Conservation (phyloP, 2,797 vertebrate species). For the Gallirallus australis region DNA sequence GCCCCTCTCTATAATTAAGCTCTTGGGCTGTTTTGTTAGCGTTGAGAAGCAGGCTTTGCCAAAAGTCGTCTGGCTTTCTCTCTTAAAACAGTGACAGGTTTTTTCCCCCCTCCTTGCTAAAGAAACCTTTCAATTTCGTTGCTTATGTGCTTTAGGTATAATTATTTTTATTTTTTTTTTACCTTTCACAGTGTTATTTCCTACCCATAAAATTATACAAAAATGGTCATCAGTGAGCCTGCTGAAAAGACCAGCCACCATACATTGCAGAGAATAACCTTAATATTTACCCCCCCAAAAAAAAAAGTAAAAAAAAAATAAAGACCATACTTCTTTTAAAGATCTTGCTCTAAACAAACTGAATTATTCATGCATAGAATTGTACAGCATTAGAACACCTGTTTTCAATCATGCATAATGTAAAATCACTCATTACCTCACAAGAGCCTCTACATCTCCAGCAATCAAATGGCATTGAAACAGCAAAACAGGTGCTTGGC, state of each 20-base stretch:
- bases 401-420: slow-evolving; percentile 97
- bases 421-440: slow-evolving; percentile 96
- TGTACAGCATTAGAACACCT: slow-evolving; percentile 96
- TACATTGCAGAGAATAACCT: slow-evolving; percentile 75
- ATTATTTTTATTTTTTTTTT: slow-evolving; percentile 69
- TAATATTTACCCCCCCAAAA: slow-evolving; percentile 67
- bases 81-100: slow-evolving; percentile 74
- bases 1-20: slow-evolving; percentile 79
- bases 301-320: slow-evolving; percentile 46
- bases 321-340: slow-evolving; percentile 83
- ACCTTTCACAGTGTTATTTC: slow-evolving; percentile 77
- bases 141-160: slow-evolving; percentile 74
- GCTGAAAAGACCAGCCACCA: slow-evolving; percentile 73
- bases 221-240: slow-evolving; percentile 75
- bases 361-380: slow-evolving; percentile 95
- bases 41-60: slow-evolving; percentile 76
- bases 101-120: slow-evolving; percentile 66
- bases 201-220: slow-evolving; percentile 74
- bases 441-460: slow-evolving; percentile 94
- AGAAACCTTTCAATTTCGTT: slow-evolving; percentile 77
- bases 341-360: slow-evolving; percentile 91
- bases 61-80: slow-evolving; percentile 79
- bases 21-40: slow-evolving; percentile 78
- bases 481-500: slow-evolving; percentile 96
- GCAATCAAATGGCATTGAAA: slow-evolving; percentile 99